Conservation (phyloP, 2,797 vertebrate genomes). For the Darevskia nairensis region DNA sequence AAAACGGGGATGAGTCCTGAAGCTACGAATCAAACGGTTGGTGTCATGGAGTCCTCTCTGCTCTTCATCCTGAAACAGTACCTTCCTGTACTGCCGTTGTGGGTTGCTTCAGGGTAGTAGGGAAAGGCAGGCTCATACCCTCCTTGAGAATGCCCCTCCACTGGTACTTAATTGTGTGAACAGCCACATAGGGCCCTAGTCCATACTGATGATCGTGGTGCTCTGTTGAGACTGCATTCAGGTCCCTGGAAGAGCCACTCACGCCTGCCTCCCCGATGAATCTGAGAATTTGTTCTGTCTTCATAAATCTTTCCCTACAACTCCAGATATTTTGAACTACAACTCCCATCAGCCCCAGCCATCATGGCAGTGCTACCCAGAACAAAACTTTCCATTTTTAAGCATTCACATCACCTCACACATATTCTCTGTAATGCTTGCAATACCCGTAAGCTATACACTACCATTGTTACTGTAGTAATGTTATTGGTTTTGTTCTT, state of each 20-base stretch:
- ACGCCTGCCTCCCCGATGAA: no score
- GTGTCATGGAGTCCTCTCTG: constrained; percentile 52
- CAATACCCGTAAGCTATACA: background rate
- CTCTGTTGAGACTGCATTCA: background rate
- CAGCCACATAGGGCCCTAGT: background rate
- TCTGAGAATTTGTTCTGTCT: background rate
- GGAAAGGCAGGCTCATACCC: background rate
- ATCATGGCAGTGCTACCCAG: no score
- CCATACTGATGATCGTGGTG: background rate
- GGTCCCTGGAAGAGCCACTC: background rate
- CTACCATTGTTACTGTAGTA: background rate
- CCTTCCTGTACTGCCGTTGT: background rate
- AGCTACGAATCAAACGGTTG: constrained; percentile 93
- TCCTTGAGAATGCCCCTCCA: background rate
- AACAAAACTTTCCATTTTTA: no score
- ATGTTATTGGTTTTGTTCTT: no score
- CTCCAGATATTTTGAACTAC: background rate
- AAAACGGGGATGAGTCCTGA: constrained; percentile 89
- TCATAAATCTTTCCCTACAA: background rate
- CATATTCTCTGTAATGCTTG: background rate
- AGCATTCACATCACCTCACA: background rate
- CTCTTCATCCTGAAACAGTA: background rate
- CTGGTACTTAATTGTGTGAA: background rate
- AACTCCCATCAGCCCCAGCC: no score
- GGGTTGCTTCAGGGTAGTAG: no score